These are phyloP conservation scores for Coelopa frigida DNA, from an alignment of 1,140 invertebrate genomes.

Conservation along the genomic window DNA sequence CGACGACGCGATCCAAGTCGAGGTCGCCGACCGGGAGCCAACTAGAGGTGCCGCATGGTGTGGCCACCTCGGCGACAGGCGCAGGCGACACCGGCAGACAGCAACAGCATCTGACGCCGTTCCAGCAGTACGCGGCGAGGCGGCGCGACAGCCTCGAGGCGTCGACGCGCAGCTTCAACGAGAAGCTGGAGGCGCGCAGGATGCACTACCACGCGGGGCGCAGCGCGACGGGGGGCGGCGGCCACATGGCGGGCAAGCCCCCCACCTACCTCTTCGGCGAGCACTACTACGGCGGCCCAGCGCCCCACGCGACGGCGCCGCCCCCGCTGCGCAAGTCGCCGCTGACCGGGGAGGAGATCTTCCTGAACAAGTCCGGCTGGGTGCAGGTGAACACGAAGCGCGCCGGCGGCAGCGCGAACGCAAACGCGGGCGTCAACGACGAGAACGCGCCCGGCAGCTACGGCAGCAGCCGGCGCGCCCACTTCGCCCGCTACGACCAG, in stretches of 20 bases:
- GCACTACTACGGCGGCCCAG: conserved; percentile 19
- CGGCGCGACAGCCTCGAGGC: conserved; percentile 39
- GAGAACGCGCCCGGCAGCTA: conserved; percentile 20
- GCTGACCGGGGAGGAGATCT: conserved; percentile 35
- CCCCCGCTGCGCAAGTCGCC: conserved; percentile 26
- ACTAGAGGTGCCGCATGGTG: background rate
- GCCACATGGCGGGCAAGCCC: conserved; percentile 15
- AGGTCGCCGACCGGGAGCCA: background rate
- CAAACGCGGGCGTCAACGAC: conserved; percentile 25
- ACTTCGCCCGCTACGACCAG: conserved; percentile 14
- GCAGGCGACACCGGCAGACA: background rate
- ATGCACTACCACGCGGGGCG: conserved; percentile 38
- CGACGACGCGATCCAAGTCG: background rate
- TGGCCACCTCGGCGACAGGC: too few species aligned
- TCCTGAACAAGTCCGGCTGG: conserved; percentile 43
- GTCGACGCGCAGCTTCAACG: conserved; percentile 39
- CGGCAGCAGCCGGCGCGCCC: conserved; percentile 16
- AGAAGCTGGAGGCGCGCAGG: conserved; percentile 41
- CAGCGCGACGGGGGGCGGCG: conserved; percentile 2
- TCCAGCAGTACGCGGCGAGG: conserved; percentile 41
- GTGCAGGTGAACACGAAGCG: conserved; percentile 39
- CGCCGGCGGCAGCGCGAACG: conserved; percentile 39
- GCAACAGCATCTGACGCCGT: conserved; percentile 28
- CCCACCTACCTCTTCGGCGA: conserved; percentile 43
- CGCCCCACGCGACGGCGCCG: conserved; percentile 3